A percentile compares a stretch with the other conserved stretches of the same genome.
These are phyloP conservation scores for Luffia ferchaultella DNA, from an alignment of 2,888 invertebrate genomes.

Conservation along the genomic window DNA sequence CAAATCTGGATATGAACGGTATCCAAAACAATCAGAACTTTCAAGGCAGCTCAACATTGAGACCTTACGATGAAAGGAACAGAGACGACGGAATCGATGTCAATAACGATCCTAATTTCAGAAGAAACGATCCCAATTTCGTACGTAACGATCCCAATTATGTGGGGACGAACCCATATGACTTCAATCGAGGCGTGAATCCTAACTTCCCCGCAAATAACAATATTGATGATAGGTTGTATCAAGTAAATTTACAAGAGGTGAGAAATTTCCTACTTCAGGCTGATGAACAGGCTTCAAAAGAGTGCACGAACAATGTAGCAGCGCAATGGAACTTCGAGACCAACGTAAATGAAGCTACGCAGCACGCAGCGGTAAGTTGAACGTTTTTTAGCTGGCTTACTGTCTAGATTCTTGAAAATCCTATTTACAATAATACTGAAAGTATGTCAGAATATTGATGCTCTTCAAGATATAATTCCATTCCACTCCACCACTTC, in stretches of 20 bases:
- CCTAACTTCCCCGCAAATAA: constrained; percentile 21
- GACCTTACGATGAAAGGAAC: constrained; percentile 36
- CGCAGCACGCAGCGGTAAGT: constrained; percentile 86
- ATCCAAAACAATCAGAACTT: constrained; percentile 16
- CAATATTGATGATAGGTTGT: constrained; percentile 45
- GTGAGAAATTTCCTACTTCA: constrained; percentile 70
- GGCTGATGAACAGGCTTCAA: constrained; percentile 78
- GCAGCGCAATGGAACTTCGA: constrained; percentile 90
- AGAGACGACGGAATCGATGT: constrained; percentile 53
- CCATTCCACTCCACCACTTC: no score
- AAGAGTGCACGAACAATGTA: constrained; percentile 86
- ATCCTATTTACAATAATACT: no score
- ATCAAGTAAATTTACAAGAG: constrained; percentile 48
- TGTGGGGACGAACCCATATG: constrained; percentile 47
- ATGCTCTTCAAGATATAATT: no score
- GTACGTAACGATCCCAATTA: constrained; percentile 50
- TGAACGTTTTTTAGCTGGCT: neutral
- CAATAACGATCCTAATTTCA: constrained; percentile 51
- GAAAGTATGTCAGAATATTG: no score
- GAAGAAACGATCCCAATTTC: constrained; percentile 60
- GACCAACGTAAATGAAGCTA: constrained; percentile 84
- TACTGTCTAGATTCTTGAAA: neutral
- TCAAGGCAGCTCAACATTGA: constrained; percentile 31
- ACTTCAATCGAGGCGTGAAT: constrained; percentile 42
- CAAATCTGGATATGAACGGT: constrained; percentile 36